Base-by-base conservation (phyloP, 2,888 invertebrate species). In the Drosophila mercatorum region DNA sequence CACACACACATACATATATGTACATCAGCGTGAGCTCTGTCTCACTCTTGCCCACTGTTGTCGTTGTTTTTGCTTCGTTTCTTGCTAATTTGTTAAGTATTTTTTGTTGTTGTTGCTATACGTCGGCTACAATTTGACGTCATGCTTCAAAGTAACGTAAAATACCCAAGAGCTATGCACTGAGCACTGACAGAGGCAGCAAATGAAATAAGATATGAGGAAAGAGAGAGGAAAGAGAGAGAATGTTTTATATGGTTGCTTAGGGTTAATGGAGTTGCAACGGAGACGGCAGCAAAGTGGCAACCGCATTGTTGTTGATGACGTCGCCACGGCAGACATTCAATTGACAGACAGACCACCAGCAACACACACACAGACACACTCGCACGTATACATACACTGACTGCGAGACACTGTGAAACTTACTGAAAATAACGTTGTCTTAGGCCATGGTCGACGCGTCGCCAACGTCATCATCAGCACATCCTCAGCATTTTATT, bases 361-460 rank as follows among this genome's bases (percentile, higher is more conserved):
- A 83, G 77, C 83, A 76, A 44, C 64, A 70, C 41, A 78, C 65
- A 58, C 43, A 68, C 59, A 58, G 26, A 51, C 46, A 51, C 51
- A 75, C 34, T 26, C n/a, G 40, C 26, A 62, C 26, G 7, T 6
- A 58, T 40, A 51, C 34, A 40, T 43, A 66, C 57, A 49, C 49
- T 63, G 31, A 61, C 17, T 43, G 41, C 14, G n/a, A 66, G 47
- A 60, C 55, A 67, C 38, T 46, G 44, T 52, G 61, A 80, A 88
- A 83, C 83, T 80, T 84, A 91, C 80, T 84, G 75, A 72, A 84
- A 88, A 90, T 86, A 78, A 81, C 78, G 84, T 91, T 91, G 84
- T 73, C 91, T 88, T 90, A 91, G 91, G 91, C 90, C 90, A 91
- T 90, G 91, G 84, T 82, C 83, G 82, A 64, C 69, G 68, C 56